Conservation (phyloP, 2,113 vertebrate genomes). For the Pogona vitticeps region DNA sequence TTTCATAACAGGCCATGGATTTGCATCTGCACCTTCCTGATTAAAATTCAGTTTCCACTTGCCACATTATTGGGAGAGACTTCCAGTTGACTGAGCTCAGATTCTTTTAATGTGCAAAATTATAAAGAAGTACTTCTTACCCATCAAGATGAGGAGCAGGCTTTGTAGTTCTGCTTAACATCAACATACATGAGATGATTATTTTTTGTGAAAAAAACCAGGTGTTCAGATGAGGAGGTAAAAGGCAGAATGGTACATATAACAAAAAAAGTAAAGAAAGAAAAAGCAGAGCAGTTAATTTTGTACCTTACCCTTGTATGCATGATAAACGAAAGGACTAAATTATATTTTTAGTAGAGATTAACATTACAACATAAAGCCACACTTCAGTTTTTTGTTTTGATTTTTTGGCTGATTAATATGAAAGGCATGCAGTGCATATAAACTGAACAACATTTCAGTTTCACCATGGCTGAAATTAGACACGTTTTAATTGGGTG, state of each 20-base stretch:
- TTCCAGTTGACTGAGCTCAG: background rate
- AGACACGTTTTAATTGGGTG: background rate
- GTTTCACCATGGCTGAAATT: background rate
- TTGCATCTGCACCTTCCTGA: too few relatives aligned
- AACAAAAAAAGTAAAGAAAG: slow-evolving; percentile 70
- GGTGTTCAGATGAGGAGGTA: slow-evolving; percentile 64
- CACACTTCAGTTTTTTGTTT: slow-evolving; percentile 34
- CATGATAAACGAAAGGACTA: slow-evolving; percentile 16
- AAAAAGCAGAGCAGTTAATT: slow-evolving; percentile 62
- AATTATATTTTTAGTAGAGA: background rate
- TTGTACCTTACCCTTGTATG: slow-evolving; percentile 6
- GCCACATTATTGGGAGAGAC: background rate
- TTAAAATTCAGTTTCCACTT: background rate
- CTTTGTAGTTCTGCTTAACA: slow-evolving; percentile 92
- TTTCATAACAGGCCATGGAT: background rate
- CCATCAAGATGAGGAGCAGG: slow-evolving; percentile 95
- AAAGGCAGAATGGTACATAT: slow-evolving; percentile 64
- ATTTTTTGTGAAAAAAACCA: slow-evolving; percentile 43
- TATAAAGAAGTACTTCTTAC: slow-evolving; percentile 73
- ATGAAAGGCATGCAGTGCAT: slow-evolving; percentile 24
- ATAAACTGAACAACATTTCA: background rate
- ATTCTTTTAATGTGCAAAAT: background rate
- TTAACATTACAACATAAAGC: slow-evolving; percentile 21
- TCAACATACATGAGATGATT: slow-evolving; percentile 71
- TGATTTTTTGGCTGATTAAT: background rate